Evolutionary conservation across 2,888 invertebrate species (phyloP), one percentile per base, ranked within the genome.

Genomic region (Netelia virgata): DNA sequence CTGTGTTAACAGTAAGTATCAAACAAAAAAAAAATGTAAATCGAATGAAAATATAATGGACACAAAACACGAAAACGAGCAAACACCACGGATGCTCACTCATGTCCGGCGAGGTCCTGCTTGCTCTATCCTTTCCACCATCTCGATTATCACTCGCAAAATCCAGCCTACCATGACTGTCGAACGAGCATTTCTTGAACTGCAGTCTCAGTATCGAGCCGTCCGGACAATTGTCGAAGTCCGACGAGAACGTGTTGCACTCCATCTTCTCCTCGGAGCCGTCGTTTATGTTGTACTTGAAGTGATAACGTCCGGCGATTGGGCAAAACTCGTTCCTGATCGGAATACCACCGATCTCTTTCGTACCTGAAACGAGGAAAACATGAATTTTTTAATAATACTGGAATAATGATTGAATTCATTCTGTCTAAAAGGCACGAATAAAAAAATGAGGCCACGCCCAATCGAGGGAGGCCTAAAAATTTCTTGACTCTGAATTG

Each of bases 241-340:
- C 94, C 0, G 96, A 96, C 18, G 94, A 94, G 64, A 94, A 94
- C 5, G 94, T 94, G 57, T 92, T 94, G 90, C 96, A 96, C 88
- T 95, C 95, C 18, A 94, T 92, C 59, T 93, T 92, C 43, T 92
- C 92, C 50, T 94, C 94, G 1, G 94, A 92, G 10, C 94, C 94
- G 86, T 95, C 95, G 86, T 94, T 94, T 16, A 94, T 91, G 86
- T 94, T 94, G 90, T 96, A 95, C 18, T 94, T 95, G 87, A 96
- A 95, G 82, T 94, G 94, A 91, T 95, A 96, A 84, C 94, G 94
- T 5, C 96, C 96, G 83, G 95, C 95, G 82, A 96, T 94, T 14
- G 96, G 96, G 85, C 96, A 96, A 90, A 95, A 96, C 88, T 95
- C 95, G 86, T 95, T 95, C 57, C 94, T 93, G 47, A 95, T 94